These are phyloP conservation scores for Pegea sp. DNA, from an alignment of 23 tunicate species.

Conservation along the genomic window DNA sequence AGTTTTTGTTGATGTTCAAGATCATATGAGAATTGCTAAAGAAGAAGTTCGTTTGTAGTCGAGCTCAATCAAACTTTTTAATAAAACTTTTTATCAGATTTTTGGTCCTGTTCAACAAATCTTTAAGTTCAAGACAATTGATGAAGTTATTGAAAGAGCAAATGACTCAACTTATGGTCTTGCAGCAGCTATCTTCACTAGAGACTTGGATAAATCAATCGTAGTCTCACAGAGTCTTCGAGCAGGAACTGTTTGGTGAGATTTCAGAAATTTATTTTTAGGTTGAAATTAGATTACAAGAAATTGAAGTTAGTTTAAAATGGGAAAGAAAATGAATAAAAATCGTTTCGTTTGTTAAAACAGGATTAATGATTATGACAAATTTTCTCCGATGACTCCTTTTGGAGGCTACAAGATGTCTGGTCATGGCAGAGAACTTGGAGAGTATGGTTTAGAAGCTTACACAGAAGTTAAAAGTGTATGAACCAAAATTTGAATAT, in stretches of 20 bases:
- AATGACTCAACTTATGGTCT: constrained; percentile 59
- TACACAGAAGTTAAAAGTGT: constrained; percentile 86
- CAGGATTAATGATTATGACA: constrained; percentile 81
- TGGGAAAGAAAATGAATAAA: background rate
- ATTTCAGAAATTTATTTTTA: too few relatives aligned
- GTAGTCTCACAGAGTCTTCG: constrained; percentile 41
- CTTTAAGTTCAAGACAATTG: constrained; percentile 83
- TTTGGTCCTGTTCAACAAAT: constrained; percentile 99
- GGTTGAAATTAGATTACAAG: too few relatives aligned
- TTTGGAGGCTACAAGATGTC: constrained; percentile 99
- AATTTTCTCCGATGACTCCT: constrained; percentile 56
- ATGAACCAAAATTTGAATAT: too few relatives aligned
- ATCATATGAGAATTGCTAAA: constrained; percentile 75
- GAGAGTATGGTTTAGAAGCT: constrained; percentile 39
- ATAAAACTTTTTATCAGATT: constrained; percentile 16
- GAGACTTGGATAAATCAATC: constrained; percentile 51
- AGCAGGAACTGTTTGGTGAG: constrained; percentile 82
- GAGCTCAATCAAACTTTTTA: background rate
- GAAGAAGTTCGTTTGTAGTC: constrained; percentile 40
- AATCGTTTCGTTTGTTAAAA: background rate
- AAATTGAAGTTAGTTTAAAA: background rate
- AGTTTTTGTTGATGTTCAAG: constrained; percentile 80
- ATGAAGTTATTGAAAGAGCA: constrained; percentile 69
- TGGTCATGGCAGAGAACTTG: constrained; percentile 81
- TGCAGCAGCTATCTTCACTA: constrained; percentile 83